A percentile compares a stretch with the other conserved stretches of the same genome.
Conservation (phyloP, 2,888 invertebrate species). For the Parochlus steinenii region DNA sequence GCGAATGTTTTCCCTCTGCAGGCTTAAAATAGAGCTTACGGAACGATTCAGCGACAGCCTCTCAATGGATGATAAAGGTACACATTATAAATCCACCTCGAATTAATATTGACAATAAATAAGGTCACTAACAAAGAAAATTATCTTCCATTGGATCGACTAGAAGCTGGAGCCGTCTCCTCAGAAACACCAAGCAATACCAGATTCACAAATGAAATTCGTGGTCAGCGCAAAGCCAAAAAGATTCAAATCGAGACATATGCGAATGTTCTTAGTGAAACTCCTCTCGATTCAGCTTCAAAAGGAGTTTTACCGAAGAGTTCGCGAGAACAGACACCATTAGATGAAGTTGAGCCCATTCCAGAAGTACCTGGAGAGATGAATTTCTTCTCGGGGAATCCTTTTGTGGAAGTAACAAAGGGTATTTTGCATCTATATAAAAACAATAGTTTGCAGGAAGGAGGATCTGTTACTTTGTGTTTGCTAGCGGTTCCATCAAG, state of each 20-base stretch:
- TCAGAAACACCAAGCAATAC: conserved; percentile 28
- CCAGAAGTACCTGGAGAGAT: conserved; percentile 34
- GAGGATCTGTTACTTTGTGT: conserved; percentile 69
- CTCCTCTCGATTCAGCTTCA: conserved; percentile 22
- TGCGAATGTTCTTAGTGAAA: conserved; percentile 31
- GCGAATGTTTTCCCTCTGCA: too few relatives aligned
- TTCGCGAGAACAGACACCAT: conserved; percentile 37
- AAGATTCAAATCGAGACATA: conserved; percentile 68
- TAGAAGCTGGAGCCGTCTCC: conserved; percentile 30
- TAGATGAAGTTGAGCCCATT: conserved; percentile 21
- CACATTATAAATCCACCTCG: too few relatives aligned
- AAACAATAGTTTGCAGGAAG: conserved; percentile 57
- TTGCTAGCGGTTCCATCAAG: conserved; percentile 79
- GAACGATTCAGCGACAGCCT: too few relatives aligned
- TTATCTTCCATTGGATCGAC: too few relatives aligned
- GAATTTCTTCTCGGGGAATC: conserved; percentile 89
- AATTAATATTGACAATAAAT: too few relatives aligned
- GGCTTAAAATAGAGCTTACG: too few relatives aligned
- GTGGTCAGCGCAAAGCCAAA: conserved; percentile 49
- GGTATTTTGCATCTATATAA: conserved; percentile 95
- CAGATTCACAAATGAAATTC: conserved; percentile 32
- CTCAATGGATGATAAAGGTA: too few relatives aligned
- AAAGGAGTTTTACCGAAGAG: conserved; percentile 43
- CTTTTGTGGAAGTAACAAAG: conserved; percentile 89
- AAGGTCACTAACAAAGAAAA: too few relatives aligned